phyloP scores from a whole-genome alignment of 2,888 invertebrate genomes.

The Phrixothrix hirtus region DNA sequence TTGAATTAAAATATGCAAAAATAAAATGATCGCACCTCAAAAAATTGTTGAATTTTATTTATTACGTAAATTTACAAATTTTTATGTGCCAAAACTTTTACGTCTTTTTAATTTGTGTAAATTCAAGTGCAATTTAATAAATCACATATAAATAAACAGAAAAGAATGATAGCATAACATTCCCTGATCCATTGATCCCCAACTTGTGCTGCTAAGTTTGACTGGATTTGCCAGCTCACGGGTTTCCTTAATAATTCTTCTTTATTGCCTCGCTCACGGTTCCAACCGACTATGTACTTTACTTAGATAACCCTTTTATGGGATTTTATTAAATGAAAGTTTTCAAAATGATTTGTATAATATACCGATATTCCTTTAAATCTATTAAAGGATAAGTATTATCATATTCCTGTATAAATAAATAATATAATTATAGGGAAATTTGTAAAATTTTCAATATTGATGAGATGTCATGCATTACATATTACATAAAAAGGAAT shows the following conservation, averaged over 20 bases:
- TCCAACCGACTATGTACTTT: slow-evolving; percentile 31
- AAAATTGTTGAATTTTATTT: too few relatives aligned
- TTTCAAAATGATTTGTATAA: background rate
- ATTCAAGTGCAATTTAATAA: background rate
- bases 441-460: too few relatives aligned
- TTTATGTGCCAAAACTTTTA: too few relatives aligned
- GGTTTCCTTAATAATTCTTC: slow-evolving; percentile 58
- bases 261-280: slow-evolving; percentile 53
- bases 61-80: too few relatives aligned
- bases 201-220: slow-evolving; percentile 57
- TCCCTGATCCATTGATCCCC: slow-evolving; percentile 56
- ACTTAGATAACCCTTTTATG: slow-evolving; percentile 33
- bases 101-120: background rate
- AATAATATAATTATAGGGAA: too few relatives aligned
- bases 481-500: too few relatives aligned
- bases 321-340: slow-evolving; percentile 29
- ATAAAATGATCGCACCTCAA: too few relatives aligned
- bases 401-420: too few relatives aligned
- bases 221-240: slow-evolving; percentile 57
- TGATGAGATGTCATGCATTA: too few relatives aligned
- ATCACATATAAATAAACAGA: background rate
- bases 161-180: slow-evolving; percentile 20
- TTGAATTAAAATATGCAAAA: too few relatives aligned
- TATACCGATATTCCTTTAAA: too few relatives aligned
- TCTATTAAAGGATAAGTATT: too few relatives aligned